phyloP scores from a whole-genome alignment of 2,888 invertebrate genomes.

The Geophilus truncorum region DNA sequence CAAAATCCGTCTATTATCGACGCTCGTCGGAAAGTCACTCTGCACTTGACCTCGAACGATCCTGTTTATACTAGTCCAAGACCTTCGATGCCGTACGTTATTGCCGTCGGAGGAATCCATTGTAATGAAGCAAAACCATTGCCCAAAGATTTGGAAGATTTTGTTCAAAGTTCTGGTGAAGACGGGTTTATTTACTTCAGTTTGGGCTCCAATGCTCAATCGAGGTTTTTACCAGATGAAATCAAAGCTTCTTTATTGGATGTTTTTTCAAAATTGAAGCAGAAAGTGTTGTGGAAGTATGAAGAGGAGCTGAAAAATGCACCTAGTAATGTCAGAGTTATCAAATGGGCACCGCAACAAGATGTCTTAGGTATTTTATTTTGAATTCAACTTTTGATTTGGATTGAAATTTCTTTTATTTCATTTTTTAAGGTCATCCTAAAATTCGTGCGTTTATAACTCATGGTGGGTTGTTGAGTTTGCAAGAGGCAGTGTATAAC shows the following conservation, averaged over 20 bases:
- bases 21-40: no score
- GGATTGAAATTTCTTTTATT: not conserved
- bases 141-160: conserved; percentile 12
- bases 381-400: not conserved
- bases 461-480: conserved; percentile 34
- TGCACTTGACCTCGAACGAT: no score
- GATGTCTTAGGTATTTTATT: conserved; percentile 25
- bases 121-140: not conserved
- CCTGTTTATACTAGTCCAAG: not conserved
- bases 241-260: no score
- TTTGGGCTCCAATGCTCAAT: not conserved
- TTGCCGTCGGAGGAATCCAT: not conserved
- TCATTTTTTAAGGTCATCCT: conserved; percentile 31
- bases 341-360: not conserved
- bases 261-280: not conserved
- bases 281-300: not conserved
- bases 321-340: not conserved
- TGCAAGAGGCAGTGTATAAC: conserved; percentile 32
- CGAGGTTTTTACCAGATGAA: not conserved
- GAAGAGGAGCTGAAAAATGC: not conserved
- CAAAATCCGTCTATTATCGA: not conserved
- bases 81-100: not conserved
- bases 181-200: conserved; percentile 11
- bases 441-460: conserved; percentile 34
- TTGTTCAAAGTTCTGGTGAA: conserved; percentile 11